These are phyloP conservation scores for Steinernema carpocapsae DNA, from an alignment of 2,888 invertebrate genomes.

Conservation along the genomic window DNA sequence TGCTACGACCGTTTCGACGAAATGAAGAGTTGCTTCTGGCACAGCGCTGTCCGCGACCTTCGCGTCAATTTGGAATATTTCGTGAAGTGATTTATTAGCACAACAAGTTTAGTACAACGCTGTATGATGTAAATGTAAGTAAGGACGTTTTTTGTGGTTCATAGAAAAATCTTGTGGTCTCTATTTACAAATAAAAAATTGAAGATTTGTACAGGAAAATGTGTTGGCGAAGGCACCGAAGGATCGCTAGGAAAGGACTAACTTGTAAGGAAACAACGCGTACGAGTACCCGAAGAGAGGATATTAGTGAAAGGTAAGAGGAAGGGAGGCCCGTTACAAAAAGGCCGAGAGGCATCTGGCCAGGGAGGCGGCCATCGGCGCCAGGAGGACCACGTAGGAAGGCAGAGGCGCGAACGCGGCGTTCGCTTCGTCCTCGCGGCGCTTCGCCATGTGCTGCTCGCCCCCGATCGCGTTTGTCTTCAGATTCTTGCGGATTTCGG, in stretches of 20 bases:
- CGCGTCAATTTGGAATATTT: slow-evolving; percentile 52
- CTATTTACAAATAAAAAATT: slow-evolving; percentile 22
- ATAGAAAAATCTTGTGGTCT: not conserved
- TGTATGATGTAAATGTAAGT: not conserved
- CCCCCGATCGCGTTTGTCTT: slow-evolving; percentile 18
- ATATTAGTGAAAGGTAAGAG: not conserved
- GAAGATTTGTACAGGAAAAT: slow-evolving; percentile 17
- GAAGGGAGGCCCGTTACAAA: not conserved
- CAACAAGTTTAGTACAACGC: not conserved
- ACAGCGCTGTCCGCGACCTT: slow-evolving; percentile 37
- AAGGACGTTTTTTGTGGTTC: not conserved
- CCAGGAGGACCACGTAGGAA: slow-evolving; percentile 30
- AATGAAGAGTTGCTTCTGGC: slow-evolving; percentile 66
- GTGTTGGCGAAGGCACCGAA: slow-evolving; percentile 12
- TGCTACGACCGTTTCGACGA: slow-evolving; percentile 64
- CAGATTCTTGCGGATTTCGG: not conserved
- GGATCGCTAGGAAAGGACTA: slow-evolving; percentile 4
- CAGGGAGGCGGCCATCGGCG: slow-evolving; percentile 23
- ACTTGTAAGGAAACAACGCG: slow-evolving; percentile 18
- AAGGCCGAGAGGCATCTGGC: slow-evolving; percentile 9
- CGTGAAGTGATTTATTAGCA: slow-evolving; percentile 35
- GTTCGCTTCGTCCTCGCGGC: not conserved
- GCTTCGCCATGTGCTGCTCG: not conserved
- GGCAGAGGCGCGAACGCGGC: slow-evolving; percentile 24
- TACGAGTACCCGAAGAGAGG: slow-evolving; percentile 13